phyloP scores from a whole-genome alignment of 2,797 vertebrate genomes.

The Sparus aurata region DNA sequence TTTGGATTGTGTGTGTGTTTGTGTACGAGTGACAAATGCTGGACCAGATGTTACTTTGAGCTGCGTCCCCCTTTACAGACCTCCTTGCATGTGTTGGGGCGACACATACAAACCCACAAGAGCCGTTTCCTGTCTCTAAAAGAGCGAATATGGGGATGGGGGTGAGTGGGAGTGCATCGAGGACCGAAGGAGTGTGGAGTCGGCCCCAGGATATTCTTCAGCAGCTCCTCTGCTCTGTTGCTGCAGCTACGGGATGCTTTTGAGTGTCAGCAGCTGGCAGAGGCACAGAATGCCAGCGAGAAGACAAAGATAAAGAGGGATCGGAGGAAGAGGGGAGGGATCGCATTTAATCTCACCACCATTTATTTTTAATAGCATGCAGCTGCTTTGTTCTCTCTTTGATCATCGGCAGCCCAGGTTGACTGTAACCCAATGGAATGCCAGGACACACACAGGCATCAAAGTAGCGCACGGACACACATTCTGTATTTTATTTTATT shows the following conservation, averaged over 20 bases:
- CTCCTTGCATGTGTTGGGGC: slow-evolving; percentile 35
- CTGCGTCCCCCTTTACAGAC: slow-evolving; percentile 42
- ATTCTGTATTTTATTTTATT: slow-evolving; percentile 3
- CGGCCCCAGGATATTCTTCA: slow-evolving; percentile 68
- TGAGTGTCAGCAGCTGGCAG: slow-evolving; percentile 80
- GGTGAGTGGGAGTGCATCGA: slow-evolving; percentile 48
- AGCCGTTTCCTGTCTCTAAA: slow-evolving; percentile 53
- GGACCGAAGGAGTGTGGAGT: slow-evolving; percentile 45
- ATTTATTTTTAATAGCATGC: slow-evolving; percentile 87
- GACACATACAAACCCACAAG: slow-evolving; percentile 43
- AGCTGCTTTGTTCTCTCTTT: slow-evolving; percentile 84
- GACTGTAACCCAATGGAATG: slow-evolving; percentile 68
- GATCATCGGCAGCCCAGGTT: slow-evolving; percentile 83
- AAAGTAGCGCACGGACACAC: slow-evolving; percentile 16
- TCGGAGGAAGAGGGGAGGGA: slow-evolving; percentile 65
- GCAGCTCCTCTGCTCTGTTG: slow-evolving; percentile 60
- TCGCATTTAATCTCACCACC: slow-evolving; percentile 75
- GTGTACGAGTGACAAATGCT: slow-evolving; percentile 39
- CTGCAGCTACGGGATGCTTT: slow-evolving; percentile 71
- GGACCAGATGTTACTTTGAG: slow-evolving; percentile 57
- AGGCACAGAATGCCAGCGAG: slow-evolving; percentile 65
- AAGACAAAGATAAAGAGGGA: slow-evolving; percentile 75
- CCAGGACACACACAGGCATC: slow-evolving; percentile 29
- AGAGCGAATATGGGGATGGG: slow-evolving; percentile 28
- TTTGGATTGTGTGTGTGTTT: not conserved